Conservation (phyloP, 2,113 vertebrate genomes). For the Edolisoma coerulescens region DNA sequence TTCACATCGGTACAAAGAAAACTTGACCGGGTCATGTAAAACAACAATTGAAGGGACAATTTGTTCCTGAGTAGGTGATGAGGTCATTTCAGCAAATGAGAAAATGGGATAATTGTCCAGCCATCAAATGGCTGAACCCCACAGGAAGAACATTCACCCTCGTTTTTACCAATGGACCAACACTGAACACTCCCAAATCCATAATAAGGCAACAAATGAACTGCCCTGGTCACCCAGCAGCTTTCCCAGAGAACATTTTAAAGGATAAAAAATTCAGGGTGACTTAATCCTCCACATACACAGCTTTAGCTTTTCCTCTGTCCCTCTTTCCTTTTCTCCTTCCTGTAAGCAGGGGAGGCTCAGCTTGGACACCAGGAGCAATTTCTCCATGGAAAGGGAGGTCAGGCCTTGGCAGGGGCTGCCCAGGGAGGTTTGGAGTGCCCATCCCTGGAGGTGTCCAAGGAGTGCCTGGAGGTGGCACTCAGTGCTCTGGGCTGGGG, state of each 20-base stretch:
- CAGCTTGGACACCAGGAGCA: neutral
- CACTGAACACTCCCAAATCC: neutral
- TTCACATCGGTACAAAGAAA: neutral
- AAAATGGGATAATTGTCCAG: neutral
- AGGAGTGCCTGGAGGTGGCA: neutral
- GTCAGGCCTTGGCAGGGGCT: neutral
- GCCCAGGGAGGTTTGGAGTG: neutral
- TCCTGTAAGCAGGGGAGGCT: neutral
- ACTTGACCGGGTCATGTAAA: conserved; percentile 2
- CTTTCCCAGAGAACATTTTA: neutral
- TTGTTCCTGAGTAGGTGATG: neutral
- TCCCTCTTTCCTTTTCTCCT: neutral
- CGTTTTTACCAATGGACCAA: neutral
- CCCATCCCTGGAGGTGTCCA: neutral
- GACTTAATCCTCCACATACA: rapidly evolving
- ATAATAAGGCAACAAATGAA: neutral
- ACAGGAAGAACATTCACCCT: neutral
- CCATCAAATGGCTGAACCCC: neutral
- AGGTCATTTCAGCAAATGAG: conserved; percentile 27
- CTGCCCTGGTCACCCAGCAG: neutral
- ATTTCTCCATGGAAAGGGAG: neutral
- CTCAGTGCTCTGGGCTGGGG: neutral
- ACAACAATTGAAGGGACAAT: neutral
- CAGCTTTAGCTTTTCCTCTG: neutral
- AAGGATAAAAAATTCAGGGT: neutral